A percentile compares a stretch with the other conserved stretches of the same genome.
Conservation (phyloP, 2,113 vertebrate species). For the Vulpes ferrilata region DNA sequence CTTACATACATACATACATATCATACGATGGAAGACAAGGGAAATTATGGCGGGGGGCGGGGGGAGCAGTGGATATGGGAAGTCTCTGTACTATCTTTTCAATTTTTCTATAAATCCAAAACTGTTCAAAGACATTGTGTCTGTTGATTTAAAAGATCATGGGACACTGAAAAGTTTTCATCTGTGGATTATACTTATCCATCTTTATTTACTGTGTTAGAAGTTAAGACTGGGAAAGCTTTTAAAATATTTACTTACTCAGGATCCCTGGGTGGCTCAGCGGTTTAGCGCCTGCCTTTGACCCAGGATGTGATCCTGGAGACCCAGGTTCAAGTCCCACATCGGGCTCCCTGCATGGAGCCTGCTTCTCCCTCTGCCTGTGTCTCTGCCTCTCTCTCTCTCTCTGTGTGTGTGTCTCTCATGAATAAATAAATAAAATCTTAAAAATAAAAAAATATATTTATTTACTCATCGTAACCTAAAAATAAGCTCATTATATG, state of each 20-base stretch:
- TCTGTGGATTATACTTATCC: neutral
- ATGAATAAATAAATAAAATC: too few relatives aligned
- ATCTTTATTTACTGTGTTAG: neutral
- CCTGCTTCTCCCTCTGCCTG: too few relatives aligned
- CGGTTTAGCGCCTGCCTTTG: too few relatives aligned
- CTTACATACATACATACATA: too few relatives aligned
- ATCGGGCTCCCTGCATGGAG: too few relatives aligned
- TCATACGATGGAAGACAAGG: neutral
- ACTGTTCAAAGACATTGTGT: neutral
- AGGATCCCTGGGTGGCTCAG: too few relatives aligned
- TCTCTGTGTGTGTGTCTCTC: too few relatives aligned
- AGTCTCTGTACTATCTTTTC: neutral
- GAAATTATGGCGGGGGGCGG: neutral
- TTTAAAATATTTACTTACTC: neutral
- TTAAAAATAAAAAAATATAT: neutral
- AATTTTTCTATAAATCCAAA: conserved; percentile 3
- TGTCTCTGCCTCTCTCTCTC: too few relatives aligned
- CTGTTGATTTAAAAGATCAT: neutral
- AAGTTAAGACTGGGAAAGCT: neutral
- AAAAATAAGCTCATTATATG: neutral
- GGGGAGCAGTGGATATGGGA: neutral
- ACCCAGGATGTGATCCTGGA: too few relatives aligned
- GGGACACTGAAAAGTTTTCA: neutral
- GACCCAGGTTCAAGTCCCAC: too few relatives aligned
- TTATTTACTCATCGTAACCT: neutral